Percentiles rank a stretch among this genome's conserved stretches.
Conservation (phyloP, 92 coral and sea anemone species). For the Nematostella vectensis region DNA sequence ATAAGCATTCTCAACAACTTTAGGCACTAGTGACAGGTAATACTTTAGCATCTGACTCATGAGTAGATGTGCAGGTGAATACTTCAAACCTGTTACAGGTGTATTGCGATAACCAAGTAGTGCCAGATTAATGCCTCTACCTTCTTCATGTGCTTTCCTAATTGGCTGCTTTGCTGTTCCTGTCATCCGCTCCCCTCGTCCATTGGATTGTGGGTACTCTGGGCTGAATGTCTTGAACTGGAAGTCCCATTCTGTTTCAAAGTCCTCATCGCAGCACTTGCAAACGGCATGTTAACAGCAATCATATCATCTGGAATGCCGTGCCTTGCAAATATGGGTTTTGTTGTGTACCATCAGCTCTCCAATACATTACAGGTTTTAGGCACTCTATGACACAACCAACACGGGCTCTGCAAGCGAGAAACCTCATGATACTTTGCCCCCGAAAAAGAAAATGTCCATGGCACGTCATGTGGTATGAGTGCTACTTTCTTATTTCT, state of each 20-base stretch:
- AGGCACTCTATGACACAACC: no score
- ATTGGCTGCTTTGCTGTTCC: background rate
- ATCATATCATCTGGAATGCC: background rate
- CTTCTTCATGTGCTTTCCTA: background rate
- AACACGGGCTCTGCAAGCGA: no score
- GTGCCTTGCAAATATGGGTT: background rate
- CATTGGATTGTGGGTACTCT: background rate
- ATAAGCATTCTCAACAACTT: no score
- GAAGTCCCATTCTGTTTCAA: background rate
- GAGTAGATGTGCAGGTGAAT: conserved; percentile 20
- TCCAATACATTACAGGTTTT: background rate
- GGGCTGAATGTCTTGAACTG: background rate
- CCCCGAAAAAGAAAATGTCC: no score
- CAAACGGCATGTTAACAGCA: background rate
- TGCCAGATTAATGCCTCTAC: no score
- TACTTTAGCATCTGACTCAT: no score
- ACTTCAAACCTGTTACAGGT: conserved; percentile 17
- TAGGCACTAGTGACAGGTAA: no score
- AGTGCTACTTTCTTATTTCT: background rate
- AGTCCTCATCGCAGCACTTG: background rate
- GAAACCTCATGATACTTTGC: no score
- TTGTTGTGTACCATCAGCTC: background rate
- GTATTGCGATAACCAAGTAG: conserved; percentile 13
- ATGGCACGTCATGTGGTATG: background rate
- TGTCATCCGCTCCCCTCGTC: background rate